These are phyloP conservation scores for Hyposoter dolosus DNA, from an alignment of 2,888 invertebrate genomes.

Conservation along the genomic window DNA sequence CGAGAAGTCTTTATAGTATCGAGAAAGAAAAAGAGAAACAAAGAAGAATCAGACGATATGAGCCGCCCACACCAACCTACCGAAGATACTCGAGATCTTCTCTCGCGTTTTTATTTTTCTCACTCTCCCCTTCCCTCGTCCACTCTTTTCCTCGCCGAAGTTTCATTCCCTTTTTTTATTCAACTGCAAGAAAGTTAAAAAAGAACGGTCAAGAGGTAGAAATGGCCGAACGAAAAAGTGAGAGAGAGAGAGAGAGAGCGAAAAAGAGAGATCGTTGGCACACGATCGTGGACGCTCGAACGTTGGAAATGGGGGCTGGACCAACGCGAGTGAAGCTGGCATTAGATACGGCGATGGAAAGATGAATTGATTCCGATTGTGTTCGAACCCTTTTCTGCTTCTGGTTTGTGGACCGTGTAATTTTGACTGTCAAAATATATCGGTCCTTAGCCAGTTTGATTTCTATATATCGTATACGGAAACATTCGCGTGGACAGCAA, in stretches of 20 bases:
- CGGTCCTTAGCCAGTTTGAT: slow-evolving; percentile 41
- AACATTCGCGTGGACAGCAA: neutral
- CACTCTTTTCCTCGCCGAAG: neutral
- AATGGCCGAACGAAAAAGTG: slow-evolving; percentile 9
- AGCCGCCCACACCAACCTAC: slow-evolving; percentile 66
- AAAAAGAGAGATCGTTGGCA: neutral
- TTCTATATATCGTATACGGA: slow-evolving; percentile 12
- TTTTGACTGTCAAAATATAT: slow-evolving; percentile 78
- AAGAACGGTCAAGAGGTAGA: slow-evolving; percentile 36
- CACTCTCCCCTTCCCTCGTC: slow-evolving; percentile 2
- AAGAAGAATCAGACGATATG: slow-evolving; percentile 57
- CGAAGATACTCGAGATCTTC: slow-evolving; percentile 30
- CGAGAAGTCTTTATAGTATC: slow-evolving; percentile 33
- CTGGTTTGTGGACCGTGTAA: slow-evolving; percentile 72
- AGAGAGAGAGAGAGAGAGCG: neutral
- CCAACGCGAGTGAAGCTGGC: slow-evolving; percentile 46
- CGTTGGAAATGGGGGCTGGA: slow-evolving; percentile 42
- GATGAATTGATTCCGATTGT: slow-evolving; percentile 79
- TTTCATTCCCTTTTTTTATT: slow-evolving; percentile 33
- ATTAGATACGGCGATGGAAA: slow-evolving; percentile 77
- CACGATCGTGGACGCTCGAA: slow-evolving; percentile 23
- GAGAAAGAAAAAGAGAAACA: slow-evolving; percentile 28
- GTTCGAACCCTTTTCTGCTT: slow-evolving; percentile 65
- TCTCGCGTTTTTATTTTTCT: slow-evolving; percentile 16
- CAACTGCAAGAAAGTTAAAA: slow-evolving; percentile 36